Base-by-base conservation (phyloP, 2,797 vertebrate genomes). In the Aphelocoma californica region DNA sequence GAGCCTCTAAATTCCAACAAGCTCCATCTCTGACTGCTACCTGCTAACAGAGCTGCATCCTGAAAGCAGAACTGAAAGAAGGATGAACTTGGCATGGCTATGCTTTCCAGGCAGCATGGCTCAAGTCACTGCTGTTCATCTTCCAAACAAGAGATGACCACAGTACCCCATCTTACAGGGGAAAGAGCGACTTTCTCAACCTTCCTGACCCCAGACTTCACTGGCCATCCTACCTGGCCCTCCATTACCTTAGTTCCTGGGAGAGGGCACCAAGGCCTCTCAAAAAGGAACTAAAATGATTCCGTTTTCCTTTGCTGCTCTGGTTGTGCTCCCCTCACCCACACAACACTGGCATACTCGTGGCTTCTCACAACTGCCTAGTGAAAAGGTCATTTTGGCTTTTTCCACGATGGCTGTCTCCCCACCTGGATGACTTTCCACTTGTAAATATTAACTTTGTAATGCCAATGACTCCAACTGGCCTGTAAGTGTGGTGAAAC, bases 371-470 rank as follows among this genome's bases (percentile, higher is more conserved):
- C 50, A 83, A 19, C 13, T 25, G 58, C 72, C 66, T 50, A 34
- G 21, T 42, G 32, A 48, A 81, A 90, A 90, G 40, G 57, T 16
- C 66, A 81, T 80, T 92, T 57, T 81, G 18, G n/a, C 57, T 91
- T 90, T 66, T 95, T 87, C 64, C 86, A 79, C 1, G 0, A 62
- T 4, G 7, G 66, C 71, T 84, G 56, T 66, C 61, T 82, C 42
- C 64, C 45, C 42, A 92, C 67, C 71, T 88, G 88, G 60, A 85
- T 90, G 62, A 84, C 67, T 81, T 92, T 85, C 53, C 77, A 84
- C 60, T 71, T 65, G 83, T 82, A 95, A 96, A 91, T 92, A 91
- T 70, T 96, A 88, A 69, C 85, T 92, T 56, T 79, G 44, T 65
- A 83, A 88, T 19, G 54, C 54, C 66, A 62, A 3, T 50, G 44